Base-by-base conservation (phyloP, 2,113 vertebrate species). In the Festucalex cinctus region DNA sequence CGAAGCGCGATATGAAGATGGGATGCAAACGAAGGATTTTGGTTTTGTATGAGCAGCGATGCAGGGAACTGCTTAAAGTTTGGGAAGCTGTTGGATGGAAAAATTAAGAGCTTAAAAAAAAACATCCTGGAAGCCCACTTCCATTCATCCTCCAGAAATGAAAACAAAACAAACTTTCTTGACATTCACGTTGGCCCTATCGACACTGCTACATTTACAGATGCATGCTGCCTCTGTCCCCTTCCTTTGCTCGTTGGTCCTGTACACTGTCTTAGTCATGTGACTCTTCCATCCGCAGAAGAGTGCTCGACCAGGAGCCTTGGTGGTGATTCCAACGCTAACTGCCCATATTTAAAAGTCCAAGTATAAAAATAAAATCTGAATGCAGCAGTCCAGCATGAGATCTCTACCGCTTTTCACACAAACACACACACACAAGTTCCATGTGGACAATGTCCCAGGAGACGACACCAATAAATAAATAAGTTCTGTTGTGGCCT, bases 341-440 rank as follows among this genome's bases (percentile, higher is more conserved):
- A 88, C 80, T 77, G 74, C 86, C 79, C 71, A 73, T 79, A 75
- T 79, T 78, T 69, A 84, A 82, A 85, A 83, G 84, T 84, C 83
- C 75, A 74, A 70, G 78, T 91, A 91, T 71, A 91, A 90, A 91
- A 91, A 91, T 91, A 91, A 90, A 91, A 86, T 80, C 73, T 69
- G 70, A 76, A 79, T 0, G 73, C 73, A 60, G 77, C 70, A 66
- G 74, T 76, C 70, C 71, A 56, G 70, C 71, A 14, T 53, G 79
- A 80, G 67, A 66, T 61, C 69, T 74, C 63, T n/a, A 74, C 59
- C 35, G 24, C 58, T 73, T 72, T 59, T 71, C 39, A 59, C 63
- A 72, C 62, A 46, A 49, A 43, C 75, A 71, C 43, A 26, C 35
- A 22, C 70, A 28, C 58, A 77, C 73, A 65, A 65, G 73, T 75